phyloP scores from a whole-genome alignment of 1,140 invertebrate species.

The Proctacanthus coquilletti region DNA sequence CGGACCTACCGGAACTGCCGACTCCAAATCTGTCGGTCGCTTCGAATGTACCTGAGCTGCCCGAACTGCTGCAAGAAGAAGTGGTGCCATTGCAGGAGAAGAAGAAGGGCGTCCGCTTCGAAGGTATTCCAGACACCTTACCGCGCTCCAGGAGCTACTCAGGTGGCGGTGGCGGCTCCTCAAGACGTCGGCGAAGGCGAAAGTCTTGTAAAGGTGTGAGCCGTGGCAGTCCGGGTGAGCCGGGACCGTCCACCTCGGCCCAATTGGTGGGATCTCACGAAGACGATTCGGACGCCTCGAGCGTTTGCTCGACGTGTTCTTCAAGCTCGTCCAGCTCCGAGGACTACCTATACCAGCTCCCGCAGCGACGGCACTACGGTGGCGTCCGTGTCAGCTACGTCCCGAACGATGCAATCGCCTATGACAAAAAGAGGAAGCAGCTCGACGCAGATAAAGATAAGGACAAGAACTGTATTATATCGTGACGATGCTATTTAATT shows the following conservation, averaged over 20 bases:
- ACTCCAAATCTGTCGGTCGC: constrained; percentile 26
- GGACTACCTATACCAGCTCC: constrained; percentile 64
- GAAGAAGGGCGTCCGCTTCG: constrained; percentile 29
- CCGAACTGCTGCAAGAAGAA: constrained; percentile 22
- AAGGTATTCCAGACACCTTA: constrained; percentile 20
- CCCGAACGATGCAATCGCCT: constrained; percentile 71
- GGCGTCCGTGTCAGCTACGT: constrained; percentile 79
- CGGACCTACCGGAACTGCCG: constrained; percentile 21
- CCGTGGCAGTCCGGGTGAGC: too few species aligned
- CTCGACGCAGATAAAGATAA: constrained; percentile 25
- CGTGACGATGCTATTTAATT: constrained; percentile 34
- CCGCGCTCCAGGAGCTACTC: constrained; percentile 26
- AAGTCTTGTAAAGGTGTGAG: constrained; percentile 19
- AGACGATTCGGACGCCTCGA: constrained; percentile 39
- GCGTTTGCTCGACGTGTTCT: constrained; percentile 75
- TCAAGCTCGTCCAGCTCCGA: constrained; percentile 70
- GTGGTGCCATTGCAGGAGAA: constrained; percentile 12
- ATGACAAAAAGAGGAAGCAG: constrained; percentile 48
- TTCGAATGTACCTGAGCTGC: constrained; percentile 20
- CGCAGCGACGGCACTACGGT: constrained; percentile 63
- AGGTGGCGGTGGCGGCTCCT: constrained; percentile 21
- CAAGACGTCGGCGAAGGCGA: constrained; percentile 18
- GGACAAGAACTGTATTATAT: constrained; percentile 55
- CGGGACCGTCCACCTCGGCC: constrained; percentile 2
- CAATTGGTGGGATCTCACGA: constrained; percentile 11